These are phyloP conservation scores for Lordiphosa fenestrarum DNA, from an alignment of 2,888 invertebrate genomes.

Conservation along the genomic window DNA sequence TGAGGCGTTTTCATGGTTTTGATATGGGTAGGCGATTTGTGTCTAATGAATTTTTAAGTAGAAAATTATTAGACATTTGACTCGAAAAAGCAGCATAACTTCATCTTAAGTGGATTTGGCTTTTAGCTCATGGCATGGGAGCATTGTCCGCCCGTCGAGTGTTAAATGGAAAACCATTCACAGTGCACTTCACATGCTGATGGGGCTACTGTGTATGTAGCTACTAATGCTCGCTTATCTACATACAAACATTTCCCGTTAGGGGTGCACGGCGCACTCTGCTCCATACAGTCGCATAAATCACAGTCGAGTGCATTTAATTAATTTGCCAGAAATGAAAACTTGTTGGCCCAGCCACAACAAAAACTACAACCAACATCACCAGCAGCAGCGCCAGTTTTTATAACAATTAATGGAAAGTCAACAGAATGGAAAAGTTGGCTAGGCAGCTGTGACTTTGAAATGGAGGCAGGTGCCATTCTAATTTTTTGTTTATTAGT, in stretches of 20 bases:
- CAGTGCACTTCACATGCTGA: conserved; percentile 41
- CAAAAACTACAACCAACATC: conserved; percentile 17
- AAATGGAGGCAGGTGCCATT: conserved; percentile 34
- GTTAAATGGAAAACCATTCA: conserved; percentile 23
- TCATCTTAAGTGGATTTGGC: conserved; percentile 72
- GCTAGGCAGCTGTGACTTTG: conserved; percentile 12
- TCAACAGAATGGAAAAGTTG: not conserved
- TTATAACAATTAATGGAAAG: conserved; percentile 20
- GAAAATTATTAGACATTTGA: conserved; percentile 67
- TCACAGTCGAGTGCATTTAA: conserved; percentile 60
- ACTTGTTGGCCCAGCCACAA: conserved; percentile 19
- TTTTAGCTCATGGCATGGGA: conserved; percentile 24
- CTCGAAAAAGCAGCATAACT: conserved; percentile 48
- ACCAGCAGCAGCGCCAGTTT: too few species aligned
- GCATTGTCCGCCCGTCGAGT: conserved; percentile 2
- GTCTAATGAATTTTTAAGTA: conserved; percentile 68
- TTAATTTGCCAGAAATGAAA: conserved; percentile 45
- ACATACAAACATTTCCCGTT: conserved; percentile 18
- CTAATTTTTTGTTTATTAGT: conserved; percentile 31
- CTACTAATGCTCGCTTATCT: conserved; percentile 58
- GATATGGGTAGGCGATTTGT: conserved; percentile 59
- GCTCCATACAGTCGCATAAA: conserved; percentile 35
- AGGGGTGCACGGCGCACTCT: not conserved
- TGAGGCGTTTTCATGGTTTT: conserved; percentile 41
- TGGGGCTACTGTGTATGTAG: conserved; percentile 31